phyloP scores from a whole-genome alignment of 2,888 invertebrate genomes.

The Bhutanitis thaidina region DNA sequence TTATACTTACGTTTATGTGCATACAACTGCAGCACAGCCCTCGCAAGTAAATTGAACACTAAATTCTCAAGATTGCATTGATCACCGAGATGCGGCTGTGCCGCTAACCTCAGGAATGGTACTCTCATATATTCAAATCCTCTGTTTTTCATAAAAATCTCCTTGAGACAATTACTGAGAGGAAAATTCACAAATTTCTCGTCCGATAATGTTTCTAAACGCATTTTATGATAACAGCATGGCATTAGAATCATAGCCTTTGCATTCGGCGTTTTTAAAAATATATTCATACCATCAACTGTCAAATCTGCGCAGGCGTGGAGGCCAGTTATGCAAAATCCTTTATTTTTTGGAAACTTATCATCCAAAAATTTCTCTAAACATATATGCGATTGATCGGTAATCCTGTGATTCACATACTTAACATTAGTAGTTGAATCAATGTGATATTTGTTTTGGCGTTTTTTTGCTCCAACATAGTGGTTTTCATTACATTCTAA shows the following conservation, averaged over 20 bases:
- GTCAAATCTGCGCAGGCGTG: constrained; percentile 90
- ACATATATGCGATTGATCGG: constrained; percentile 60
- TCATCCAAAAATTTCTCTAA: constrained; percentile 60
- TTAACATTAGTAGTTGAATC: constrained; percentile 75
- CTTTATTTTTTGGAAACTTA: constrained; percentile 46
- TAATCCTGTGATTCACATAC: constrained; percentile 80
- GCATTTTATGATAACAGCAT: constrained; percentile 89
- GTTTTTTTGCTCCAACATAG: constrained; percentile 76
- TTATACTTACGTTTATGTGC: constrained; percentile 74
- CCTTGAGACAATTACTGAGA: constrained; percentile 73
- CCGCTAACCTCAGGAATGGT: constrained; percentile 86
- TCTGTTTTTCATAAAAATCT: constrained; percentile 45
- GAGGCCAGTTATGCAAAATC: constrained; percentile 79
- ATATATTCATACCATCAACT: constrained; percentile 83
- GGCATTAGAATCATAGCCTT: constrained; percentile 84
- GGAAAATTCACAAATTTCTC: constrained; percentile 83
- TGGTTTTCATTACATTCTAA: constrained; percentile 82
- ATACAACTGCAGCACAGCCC: constrained; percentile 83
- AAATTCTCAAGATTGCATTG: constrained; percentile 71
- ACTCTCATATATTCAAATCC: constrained; percentile 71
- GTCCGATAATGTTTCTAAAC: constrained; percentile 18
- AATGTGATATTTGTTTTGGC: constrained; percentile 77
- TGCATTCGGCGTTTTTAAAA: constrained; percentile 77
- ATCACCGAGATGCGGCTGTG: constrained; percentile 81
- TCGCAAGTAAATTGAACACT: constrained; percentile 74